A percentile compares a stretch with the other conserved stretches of the same genome.
Evolutionary conservation across 2,113 vertebrate genomes (phyloP).

Genomic region (Stercorarius parasiticus): DNA sequence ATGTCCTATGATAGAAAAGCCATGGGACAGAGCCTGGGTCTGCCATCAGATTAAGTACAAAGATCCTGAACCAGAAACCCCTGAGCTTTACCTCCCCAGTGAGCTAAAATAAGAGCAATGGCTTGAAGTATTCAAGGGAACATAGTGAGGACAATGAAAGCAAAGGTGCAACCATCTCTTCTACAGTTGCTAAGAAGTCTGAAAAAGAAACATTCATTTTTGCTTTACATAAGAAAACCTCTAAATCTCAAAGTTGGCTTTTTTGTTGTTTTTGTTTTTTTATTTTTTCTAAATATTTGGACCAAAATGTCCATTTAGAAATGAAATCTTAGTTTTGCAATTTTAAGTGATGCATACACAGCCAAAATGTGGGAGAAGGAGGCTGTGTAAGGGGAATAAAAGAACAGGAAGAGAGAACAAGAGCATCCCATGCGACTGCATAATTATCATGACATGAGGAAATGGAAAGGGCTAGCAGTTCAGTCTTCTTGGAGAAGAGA

Average conservation of each 20-base stretch:
- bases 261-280: fast-evolving
- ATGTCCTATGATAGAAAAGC: not conserved
- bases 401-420: not conserved
- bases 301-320: not conserved
- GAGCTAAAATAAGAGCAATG: not conserved
- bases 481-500: not conserved
- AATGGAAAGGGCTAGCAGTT: not conserved
- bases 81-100: not conserved
- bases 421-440: not conserved
- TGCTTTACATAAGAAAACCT: not conserved
- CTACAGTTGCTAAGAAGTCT: not conserved
- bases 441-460: not conserved
- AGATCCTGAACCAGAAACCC: not conserved
- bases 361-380: not conserved
- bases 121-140: not conserved
- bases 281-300: not conserved
- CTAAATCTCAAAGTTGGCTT: not conserved
- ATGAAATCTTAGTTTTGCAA: not conserved
- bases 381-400: not conserved
- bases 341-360: not conserved
- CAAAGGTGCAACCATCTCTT: not conserved
- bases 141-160: not conserved
- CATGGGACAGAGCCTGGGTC: not conserved
- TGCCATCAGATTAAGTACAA: not conserved
- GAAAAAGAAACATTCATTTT: not conserved